Conservation (phyloP, 2,113 vertebrate species). For the Cyprinodon tularosa region DNA sequence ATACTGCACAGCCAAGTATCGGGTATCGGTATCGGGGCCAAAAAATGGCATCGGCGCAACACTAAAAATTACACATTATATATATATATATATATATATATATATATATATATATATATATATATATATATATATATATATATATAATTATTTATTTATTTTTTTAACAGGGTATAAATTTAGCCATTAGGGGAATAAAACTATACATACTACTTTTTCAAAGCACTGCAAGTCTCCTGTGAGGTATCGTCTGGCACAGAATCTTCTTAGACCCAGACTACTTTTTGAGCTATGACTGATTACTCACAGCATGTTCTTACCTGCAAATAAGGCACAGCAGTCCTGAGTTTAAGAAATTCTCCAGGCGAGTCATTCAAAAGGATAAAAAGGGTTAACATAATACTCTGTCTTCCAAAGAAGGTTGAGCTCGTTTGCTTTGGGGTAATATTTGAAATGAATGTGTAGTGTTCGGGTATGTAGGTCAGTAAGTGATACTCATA, state of each 20-base stretch:
- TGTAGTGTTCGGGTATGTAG: conserved; percentile 42
- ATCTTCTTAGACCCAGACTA: neutral
- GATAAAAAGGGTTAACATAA: conserved; percentile 35
- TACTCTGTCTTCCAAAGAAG: conserved; percentile 29
- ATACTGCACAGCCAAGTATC: too few relatives aligned
- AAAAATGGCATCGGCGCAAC: too few relatives aligned
- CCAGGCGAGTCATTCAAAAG: conserved; percentile 8
- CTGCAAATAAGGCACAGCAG: neutral
- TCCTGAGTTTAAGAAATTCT: conserved; percentile 15
- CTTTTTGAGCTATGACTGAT: conserved; percentile 3
- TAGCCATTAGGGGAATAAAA: neutral
- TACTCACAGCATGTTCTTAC: conserved; percentile 4
- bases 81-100: too few relatives aligned
- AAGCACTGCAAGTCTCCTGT: neutral
- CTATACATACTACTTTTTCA: neutral
- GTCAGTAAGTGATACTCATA: conserved; percentile 36
- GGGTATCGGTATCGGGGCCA: too few relatives aligned
- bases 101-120: too few relatives aligned
- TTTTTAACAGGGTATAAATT: too few relatives aligned
- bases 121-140: too few relatives aligned
- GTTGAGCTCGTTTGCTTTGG: conserved; percentile 14
- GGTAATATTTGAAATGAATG: neutral
- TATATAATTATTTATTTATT: too few relatives aligned
- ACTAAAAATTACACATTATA: too few relatives aligned
- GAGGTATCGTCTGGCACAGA: neutral